phyloP scores from a whole-genome alignment of 2,888 invertebrate genomes.

The Yponomeuta evonymella region DNA sequence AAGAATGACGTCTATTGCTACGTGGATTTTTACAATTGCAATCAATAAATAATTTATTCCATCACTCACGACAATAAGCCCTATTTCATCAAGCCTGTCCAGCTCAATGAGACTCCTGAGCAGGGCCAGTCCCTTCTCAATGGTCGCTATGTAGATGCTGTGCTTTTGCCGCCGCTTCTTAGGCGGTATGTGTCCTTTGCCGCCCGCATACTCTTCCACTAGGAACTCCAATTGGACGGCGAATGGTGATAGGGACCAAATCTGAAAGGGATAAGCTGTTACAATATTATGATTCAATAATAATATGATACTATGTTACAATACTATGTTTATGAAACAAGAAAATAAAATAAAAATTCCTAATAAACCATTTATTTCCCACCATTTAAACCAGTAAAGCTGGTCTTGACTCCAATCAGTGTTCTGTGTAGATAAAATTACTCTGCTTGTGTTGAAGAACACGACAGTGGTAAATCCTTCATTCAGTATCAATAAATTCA shows the following conservation, averaged over 20 bases:
- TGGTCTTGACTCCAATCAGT: too few relatives aligned
- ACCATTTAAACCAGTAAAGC: too few relatives aligned
- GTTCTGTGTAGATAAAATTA: too few relatives aligned
- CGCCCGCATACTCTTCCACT: slow-evolving; percentile 96
- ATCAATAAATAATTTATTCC: not conserved
- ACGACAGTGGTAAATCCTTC: too few relatives aligned
- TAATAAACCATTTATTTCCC: too few relatives aligned
- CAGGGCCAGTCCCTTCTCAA: slow-evolving; percentile 93
- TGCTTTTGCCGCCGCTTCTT: slow-evolving; percentile 83
- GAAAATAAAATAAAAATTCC: too few relatives aligned
- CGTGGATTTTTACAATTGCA: not conserved
- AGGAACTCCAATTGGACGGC: slow-evolving; percentile 91
- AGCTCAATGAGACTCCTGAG: slow-evolving; percentile 90
- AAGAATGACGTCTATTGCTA: not conserved
- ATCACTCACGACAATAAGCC: slow-evolving; percentile 78
- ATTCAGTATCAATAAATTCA: too few relatives aligned
- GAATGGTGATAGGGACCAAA: slow-evolving; percentile 89
- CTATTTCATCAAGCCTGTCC: slow-evolving; percentile 83
- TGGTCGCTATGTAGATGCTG: slow-evolving; percentile 93
- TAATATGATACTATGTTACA: too few relatives aligned
- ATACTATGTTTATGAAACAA: too few relatives aligned
- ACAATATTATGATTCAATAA: not conserved
- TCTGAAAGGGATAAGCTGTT: slow-evolving; percentile 65
- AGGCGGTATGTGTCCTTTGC: slow-evolving; percentile 92
- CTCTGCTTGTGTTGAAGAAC: too few relatives aligned